Evolutionary conservation across 1,140 invertebrate species (phyloP).

Genomic region (Harlomillsia oculata): DNA sequence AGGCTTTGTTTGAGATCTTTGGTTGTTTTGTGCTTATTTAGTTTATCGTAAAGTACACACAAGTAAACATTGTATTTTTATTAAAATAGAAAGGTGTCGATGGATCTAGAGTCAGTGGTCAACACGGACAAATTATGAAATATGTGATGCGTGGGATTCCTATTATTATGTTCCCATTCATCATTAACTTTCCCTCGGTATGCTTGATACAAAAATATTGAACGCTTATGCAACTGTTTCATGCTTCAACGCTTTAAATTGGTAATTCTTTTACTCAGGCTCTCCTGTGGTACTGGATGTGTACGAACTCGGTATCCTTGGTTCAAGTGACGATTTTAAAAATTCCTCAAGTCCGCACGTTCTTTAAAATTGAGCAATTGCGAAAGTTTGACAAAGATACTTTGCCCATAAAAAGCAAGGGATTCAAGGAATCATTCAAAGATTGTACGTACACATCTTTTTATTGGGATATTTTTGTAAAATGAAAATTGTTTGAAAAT

Average conservation of each 20-base stretch:
- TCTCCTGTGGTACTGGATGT: constrained; percentile 81
- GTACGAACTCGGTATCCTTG: constrained; percentile 80
- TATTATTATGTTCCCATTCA: constrained; percentile 71
- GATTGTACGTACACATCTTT: constrained; percentile 55
- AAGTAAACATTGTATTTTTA: constrained; percentile 16
- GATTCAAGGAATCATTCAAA: constrained; percentile 65
- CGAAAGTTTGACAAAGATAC: constrained; percentile 48
- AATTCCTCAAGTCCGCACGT: constrained; percentile 59
- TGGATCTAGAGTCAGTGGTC: constrained; percentile 49
- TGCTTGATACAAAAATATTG: constrained; percentile 38
- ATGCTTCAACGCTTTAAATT: neutral
- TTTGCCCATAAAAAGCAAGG: constrained; percentile 59
- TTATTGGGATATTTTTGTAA: too few relatives aligned
- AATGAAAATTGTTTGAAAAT: neutral
- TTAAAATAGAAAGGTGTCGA: constrained; percentile 63
- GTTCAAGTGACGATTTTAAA: constrained; percentile 67
- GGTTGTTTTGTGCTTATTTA: neutral
- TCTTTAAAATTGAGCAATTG: constrained; percentile 65
- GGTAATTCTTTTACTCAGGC: constrained; percentile 46
- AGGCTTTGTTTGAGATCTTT: neutral
- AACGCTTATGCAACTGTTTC: neutral
- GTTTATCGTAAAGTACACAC: neutral
- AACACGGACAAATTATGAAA: constrained; percentile 57
- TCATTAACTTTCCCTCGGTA: constrained; percentile 76
- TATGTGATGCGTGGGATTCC: constrained; percentile 66